phyloP scores from a whole-genome alignment of 1,140 invertebrate genomes.

The Drosophila auraria region DNA sequence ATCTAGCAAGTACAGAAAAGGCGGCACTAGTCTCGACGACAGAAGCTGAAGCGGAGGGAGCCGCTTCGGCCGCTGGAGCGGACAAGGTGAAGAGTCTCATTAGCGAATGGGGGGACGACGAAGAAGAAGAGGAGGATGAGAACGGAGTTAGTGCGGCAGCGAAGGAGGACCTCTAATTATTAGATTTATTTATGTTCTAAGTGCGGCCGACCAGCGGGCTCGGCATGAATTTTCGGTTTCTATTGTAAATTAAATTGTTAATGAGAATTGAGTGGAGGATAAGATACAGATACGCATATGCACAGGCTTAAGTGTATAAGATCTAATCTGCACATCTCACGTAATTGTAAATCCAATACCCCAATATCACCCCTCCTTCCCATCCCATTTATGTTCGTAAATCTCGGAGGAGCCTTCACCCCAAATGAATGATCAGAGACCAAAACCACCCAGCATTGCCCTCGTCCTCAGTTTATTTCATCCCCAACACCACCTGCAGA shows the following conservation, averaged over 20 bases:
- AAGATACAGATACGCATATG: slow-evolving; percentile 23
- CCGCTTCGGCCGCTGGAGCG: slow-evolving; percentile 4
- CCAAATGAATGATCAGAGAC: slow-evolving; percentile 38
- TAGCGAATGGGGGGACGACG: slow-evolving; percentile 81
- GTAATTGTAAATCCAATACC: slow-evolving; percentile 29
- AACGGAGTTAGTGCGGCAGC: slow-evolving; percentile 72
- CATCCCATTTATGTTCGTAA: slow-evolving; percentile 13
- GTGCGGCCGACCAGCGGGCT: slow-evolving; percentile 32
- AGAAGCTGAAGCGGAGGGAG: slow-evolving; percentile 5
- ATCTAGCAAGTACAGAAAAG: slow-evolving; percentile 3
- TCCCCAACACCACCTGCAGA: slow-evolving; percentile 17
- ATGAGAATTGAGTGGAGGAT: slow-evolving; percentile 25
- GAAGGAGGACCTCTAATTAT: slow-evolving; percentile 75
- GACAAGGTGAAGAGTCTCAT: slow-evolving; percentile 79
- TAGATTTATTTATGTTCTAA: slow-evolving; percentile 84
- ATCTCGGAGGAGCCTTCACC: background rate
- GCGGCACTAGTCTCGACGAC: background rate
- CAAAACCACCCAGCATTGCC: slow-evolving; percentile 34
- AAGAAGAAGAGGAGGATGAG: slow-evolving; percentile 78
- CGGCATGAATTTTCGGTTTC: slow-evolving; percentile 66
- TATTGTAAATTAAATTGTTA: slow-evolving; percentile 74
- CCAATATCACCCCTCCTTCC: background rate
- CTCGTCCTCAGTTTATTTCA: slow-evolving; percentile 31
- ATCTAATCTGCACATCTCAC: slow-evolving; percentile 46
- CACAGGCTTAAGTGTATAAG: slow-evolving; percentile 33